A percentile compares a stretch with the other conserved stretches of the same genome.
These are phyloP conservation scores for Camponotus fellah DNA, from an alignment of 2,888 invertebrate species.

Conservation along the genomic window DNA sequence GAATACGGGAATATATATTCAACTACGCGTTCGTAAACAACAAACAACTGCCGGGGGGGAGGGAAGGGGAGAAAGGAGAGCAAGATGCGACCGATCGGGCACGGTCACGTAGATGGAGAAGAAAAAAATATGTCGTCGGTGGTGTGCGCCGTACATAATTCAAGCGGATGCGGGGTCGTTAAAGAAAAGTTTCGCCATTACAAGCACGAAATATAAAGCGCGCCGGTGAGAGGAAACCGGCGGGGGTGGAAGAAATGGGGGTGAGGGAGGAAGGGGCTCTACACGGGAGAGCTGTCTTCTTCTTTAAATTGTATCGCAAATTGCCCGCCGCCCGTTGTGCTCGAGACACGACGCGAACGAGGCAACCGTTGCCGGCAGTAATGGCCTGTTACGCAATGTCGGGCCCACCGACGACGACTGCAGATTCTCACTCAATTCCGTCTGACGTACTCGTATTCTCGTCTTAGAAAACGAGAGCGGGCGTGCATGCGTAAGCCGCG, in stretches of 20 bases:
- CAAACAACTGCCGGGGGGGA: background rate
- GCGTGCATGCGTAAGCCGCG: constrained; percentile 34
- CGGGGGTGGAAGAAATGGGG: constrained; percentile 61
- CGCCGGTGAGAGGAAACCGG: constrained; percentile 66
- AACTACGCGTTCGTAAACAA: constrained; percentile 6
- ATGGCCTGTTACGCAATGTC: constrained; percentile 76
- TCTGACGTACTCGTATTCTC: constrained; percentile 61
- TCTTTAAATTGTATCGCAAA: constrained; percentile 83
- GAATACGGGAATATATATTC: background rate
- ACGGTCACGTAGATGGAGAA: constrained; percentile 63
- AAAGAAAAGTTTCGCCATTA: constrained; percentile 83
- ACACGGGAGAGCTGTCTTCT: constrained; percentile 75
- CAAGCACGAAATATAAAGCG: constrained; percentile 78
- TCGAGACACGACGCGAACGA: constrained; percentile 53
- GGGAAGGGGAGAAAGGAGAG: background rate
- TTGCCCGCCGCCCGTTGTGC: constrained; percentile 75
- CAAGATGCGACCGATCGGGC: constrained; percentile 57
- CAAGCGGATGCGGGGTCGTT: constrained; percentile 79
- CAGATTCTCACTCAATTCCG: constrained; percentile 65
- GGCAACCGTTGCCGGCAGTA: constrained; percentile 66
- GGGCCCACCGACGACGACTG: constrained; percentile 66
- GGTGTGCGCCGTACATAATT: constrained; percentile 79
- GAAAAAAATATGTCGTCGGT: constrained; percentile 64
- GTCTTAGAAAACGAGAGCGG: constrained; percentile 31
- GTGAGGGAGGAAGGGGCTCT: constrained; percentile 52